Base-by-base conservation (phyloP, 2,797 vertebrate genomes). In the Micropoecilia bifurca region DNA sequence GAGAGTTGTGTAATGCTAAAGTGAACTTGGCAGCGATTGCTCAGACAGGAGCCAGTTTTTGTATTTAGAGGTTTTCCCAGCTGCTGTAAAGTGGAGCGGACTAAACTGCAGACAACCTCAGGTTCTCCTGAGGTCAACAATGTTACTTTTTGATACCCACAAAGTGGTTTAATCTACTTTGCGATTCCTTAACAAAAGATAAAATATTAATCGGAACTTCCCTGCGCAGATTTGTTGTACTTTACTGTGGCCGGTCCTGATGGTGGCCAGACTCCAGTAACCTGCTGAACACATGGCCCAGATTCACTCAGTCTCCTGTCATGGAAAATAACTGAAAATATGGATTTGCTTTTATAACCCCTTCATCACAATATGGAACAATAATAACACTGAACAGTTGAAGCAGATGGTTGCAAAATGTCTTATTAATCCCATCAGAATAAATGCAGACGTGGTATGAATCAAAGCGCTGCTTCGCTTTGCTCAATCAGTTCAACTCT, bases 201-300 rank as follows among this genome's bases (percentile, higher is more conserved):
- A 36, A 71, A 59, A 76, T 25, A 39, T 77, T 28, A 41, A 63
- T 69, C 71, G 39, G 80, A 55, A 74, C 53, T 41, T 0, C 75
- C 48, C 82, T 18, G 6, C 7, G 18, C 46, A 47, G 2, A 63
- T 14, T 16, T 80, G 48, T 75, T 28, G 76, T 39, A 45, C 73
- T 13, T 80, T 76, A 47, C 87, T 86, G 45, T 76, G 71, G 22
- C 39, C 53, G 1, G 84, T 83, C 68, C 33, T 77, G 30, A 28
- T 25, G 8, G 22, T 87, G 91, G 85, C 88, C 6, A 71, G 22
- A 69, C 77, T 91, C 92, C 92, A 91, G 57, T 77, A 86, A 89
- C 83, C 88, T 90, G 89, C 81, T 75, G 77, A 87, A 78, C 86
- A 90, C 82, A 88, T 89, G 89, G 76, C 43, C 68, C 86, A 80